These are phyloP conservation scores for Xiphophorus birchmanni DNA, from an alignment of 2,797 vertebrate genomes.

Conservation along the genomic window DNA sequence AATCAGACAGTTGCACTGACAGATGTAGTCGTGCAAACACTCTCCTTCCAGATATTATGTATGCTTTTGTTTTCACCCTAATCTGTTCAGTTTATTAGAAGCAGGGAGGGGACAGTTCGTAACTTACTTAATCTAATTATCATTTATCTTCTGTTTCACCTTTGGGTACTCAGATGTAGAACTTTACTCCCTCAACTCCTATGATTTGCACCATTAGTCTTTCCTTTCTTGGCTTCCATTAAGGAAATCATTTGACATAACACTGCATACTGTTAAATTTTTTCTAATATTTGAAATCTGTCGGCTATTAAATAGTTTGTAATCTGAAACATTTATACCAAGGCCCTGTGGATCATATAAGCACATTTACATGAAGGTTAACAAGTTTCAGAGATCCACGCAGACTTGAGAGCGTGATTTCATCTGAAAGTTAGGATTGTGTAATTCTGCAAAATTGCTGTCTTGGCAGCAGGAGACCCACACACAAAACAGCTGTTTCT, in stretches of 20 bases:
- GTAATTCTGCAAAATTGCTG: constrained; percentile 28
- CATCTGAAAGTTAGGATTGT: constrained; percentile 26
- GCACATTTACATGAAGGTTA: constrained; percentile 13
- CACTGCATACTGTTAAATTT: not conserved
- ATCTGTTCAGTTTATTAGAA: constrained; percentile 50
- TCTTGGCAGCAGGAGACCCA: constrained; percentile 41
- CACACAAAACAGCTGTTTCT: constrained; percentile 54
- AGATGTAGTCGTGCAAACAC: not conserved
- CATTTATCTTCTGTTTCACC: constrained; percentile 36
- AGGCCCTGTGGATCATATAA: constrained; percentile 1
- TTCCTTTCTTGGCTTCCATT: constrained; percentile 4
- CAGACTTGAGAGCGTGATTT: constrained; percentile 26
- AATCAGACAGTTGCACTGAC: constrained; percentile 24
- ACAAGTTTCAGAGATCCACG: constrained; percentile 20
- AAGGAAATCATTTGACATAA: not conserved
- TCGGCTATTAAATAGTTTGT: constrained; percentile 5
- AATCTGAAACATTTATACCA: constrained; percentile 16
- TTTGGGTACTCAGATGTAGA: constrained; percentile 27
- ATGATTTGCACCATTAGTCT: constrained; percentile 3
- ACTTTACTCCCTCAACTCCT: constrained; percentile 5
- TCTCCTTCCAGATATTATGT: constrained; percentile 27
- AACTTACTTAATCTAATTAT: constrained; percentile 45
- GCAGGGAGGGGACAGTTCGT: constrained; percentile 10
- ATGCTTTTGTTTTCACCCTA: constrained; percentile 29
- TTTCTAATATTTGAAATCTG: not conserved